These are phyloP conservation scores for Anoplius nigerrimus DNA, from an alignment of 2,888 invertebrate species.

Conservation along the genomic window DNA sequence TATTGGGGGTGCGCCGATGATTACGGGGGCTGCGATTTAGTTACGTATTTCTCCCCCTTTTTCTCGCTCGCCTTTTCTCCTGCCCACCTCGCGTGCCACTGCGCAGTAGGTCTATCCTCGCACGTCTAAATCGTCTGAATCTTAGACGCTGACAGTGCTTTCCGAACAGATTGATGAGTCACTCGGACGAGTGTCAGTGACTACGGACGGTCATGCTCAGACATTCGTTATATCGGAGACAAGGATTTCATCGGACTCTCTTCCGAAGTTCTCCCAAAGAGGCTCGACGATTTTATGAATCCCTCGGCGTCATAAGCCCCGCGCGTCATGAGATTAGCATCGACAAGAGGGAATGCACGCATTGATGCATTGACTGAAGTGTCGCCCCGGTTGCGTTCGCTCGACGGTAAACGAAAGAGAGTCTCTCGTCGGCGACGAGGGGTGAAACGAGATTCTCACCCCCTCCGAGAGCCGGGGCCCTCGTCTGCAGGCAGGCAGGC, in stretches of 20 bases:
- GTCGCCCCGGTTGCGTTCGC: not conserved
- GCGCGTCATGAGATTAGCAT: not conserved
- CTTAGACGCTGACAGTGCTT: too few species aligned
- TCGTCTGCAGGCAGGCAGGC: slow-evolving; percentile 1
- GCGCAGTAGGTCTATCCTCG: too few species aligned
- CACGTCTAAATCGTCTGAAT: too few species aligned
- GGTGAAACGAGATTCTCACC: slow-evolving; percentile 23
- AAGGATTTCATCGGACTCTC: too few species aligned
- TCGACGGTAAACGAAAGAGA: not conserved
- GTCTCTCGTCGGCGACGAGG: slow-evolving; percentile 11
- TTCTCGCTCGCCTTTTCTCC: not conserved
- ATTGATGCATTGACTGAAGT: not conserved
- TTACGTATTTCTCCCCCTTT: slow-evolving; percentile 9
- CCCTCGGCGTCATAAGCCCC: too few species aligned
- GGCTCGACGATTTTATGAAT: too few species aligned
- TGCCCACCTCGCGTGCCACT: not conserved
- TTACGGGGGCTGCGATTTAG: slow-evolving; percentile 6
- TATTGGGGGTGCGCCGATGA: slow-evolving; percentile 37
- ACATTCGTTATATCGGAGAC: too few species aligned
- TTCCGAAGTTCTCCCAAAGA: too few species aligned
- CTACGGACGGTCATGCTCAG: too few species aligned
- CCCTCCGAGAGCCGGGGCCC: slow-evolving; percentile 5
- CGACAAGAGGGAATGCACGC: not conserved
- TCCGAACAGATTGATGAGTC: too few species aligned
- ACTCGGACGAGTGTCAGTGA: too few species aligned